Evolutionary conservation across 2,113 vertebrate genomes (phyloP), one percentile per base, ranked within the genome.

Genomic region (Sceloporus tristichus): DNA sequence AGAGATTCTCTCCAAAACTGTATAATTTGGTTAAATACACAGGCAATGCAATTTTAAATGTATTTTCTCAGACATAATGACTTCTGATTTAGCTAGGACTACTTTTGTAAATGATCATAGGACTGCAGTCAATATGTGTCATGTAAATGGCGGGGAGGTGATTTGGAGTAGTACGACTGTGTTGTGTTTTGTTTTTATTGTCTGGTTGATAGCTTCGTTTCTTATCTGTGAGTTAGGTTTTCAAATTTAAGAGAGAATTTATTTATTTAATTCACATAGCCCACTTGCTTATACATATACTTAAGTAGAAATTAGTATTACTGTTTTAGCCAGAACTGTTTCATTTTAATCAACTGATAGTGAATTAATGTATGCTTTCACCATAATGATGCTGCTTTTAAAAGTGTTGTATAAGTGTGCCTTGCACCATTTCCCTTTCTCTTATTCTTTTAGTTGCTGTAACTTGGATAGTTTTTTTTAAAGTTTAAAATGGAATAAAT

Each of bases 401-500:
- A 80, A 62, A 75, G 9, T 79, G 40, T 34, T 40, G 54, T 74
- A 25, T 62, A 79, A 73, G n/a, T 25, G 66, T 73, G 54, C 38
- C 54, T 75, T 75, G 79, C 14, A 87, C 9, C 48, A 10, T 82
- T 74, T 74, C 14, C 14, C 34, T 79, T 13, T 27, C n/a, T 76
- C 68, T 34, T 38, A 3, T n/a, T 34, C 56, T 86, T 68, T 78
- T 38, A 79, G 68, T 78, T 79, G 76, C n/a, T 86, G 27, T 54
- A 70, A 48, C 59, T 48, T 70, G 71, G 4, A 42, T 53, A 62
- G 59, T 34, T 79, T 48, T 25, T 34, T 42, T 40, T 18, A 42
- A 77, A 29, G 21, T 48, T 86, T 79, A 34, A 86, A 34, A 54
- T 62, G 59, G 40, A 79, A 71, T 79, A 78, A 86, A 79, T 53